Evolutionary conservation across 1,140 invertebrate genomes (phyloP), one percentile per base, ranked within the genome.

Genomic region (Philaenus spumarius): DNA sequence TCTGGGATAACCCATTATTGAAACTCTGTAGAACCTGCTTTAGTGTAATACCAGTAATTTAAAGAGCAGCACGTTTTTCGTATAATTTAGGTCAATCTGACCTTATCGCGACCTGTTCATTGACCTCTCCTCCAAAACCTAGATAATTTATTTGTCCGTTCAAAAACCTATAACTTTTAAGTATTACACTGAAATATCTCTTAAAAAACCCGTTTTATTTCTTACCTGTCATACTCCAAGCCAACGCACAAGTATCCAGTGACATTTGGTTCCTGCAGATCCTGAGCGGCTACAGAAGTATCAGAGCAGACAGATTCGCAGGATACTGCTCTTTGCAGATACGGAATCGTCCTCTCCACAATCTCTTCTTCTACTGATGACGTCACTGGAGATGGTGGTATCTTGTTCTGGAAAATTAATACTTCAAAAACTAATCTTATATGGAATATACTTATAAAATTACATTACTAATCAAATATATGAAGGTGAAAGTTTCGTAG

Each of bases 281-380:
- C 83, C 40, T 80, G 80, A 2, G 87, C 74, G 22, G 81, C 79
- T 1, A 90, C 81, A 6, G 86, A 89, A 0, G 87, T 89, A 61
- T 91, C 88, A 4, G 88, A 91, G 60, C 83, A 87, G 5, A 91
- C 85, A 40, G 87, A 90, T 59, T 91, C 88, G 69, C 87, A 91
- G 39, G 87, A 89, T 58, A 88, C 78, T 1, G 86, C 88, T 47
- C 86, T 73, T 57, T 86, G 77, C 23, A 85, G 69, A 22, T 65
- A 68, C 1, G 73, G 63, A 48, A 71, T 68, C 17, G 73, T 71
- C 17, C 37, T 15, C 40, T 61, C 66, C 4, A 68, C 69, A 0
- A 53, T 24, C 2, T 66, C 67, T 26, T 77, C 74, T 1, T 69
- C 67, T 50, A 72, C 73, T 19, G 65, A 64, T 30, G 48, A 11